Evolutionary conservation across 2,888 invertebrate genomes (phyloP), one percentile per base, ranked within the genome.

Genomic region (Nomada fucata): DNA sequence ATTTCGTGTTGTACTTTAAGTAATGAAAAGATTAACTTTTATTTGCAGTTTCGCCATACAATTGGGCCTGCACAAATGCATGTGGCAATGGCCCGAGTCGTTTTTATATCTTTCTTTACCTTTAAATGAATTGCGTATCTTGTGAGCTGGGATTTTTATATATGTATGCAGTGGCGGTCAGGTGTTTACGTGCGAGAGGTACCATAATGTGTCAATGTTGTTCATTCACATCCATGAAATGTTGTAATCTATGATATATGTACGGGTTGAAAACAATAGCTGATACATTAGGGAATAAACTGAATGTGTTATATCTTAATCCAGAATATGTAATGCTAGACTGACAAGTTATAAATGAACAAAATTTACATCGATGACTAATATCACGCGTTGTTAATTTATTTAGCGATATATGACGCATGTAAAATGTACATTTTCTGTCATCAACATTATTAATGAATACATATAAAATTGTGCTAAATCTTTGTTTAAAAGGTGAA

Each of bases 91-190:
- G 29, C 42, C 11, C 10, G 42, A n/a, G 2, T 69, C 7, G 15
- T 18, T 53, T 23, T 7, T 23, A 11, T 47, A 23, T 4, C 10
- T 29, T 63, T 20, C 18, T 57, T 59, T 47, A 11, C 18, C 23
- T 69, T 53, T 47, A 15, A 23, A 53, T 50, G 4, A 47, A 29
- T 11, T 50, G 68, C 74, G 59, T 60, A 74, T 79, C 77, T 82
- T 63, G 82, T 79, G 68, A 64, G 72, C 59, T 76, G 76, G 68
- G 29, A 76, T 78, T 57, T 36, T n/a, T 63, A 50, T 47, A 23
- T 59, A 57, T 53, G 53, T 47, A 47, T 15, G 15, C 65, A 60
- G 44, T 26, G 73, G 67, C 10, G 47, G 57, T 4, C 29, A 23
- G 20, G 18, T 52, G 23, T 60, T 71, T 52, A 71, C 50, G 23